These are phyloP conservation scores for Labeo rohita DNA, from an alignment of 2,113 vertebrate genomes.

Conservation along the genomic window DNA sequence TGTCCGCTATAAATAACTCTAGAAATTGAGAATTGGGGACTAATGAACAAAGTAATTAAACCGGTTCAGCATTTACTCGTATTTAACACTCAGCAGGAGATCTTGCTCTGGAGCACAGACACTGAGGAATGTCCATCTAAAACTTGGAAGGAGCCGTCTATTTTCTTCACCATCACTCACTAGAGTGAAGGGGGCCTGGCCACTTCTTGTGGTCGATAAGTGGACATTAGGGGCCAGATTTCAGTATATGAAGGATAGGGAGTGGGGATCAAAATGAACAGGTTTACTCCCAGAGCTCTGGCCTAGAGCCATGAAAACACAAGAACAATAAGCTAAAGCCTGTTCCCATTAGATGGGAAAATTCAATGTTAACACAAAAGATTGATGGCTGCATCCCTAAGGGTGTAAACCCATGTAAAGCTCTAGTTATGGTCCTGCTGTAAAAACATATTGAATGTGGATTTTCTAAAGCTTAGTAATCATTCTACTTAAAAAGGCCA, in stretches of 20 bases:
- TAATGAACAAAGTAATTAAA: constrained; percentile 47
- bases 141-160: constrained; percentile 27
- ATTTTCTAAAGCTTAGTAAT: constrained; percentile 29
- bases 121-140: constrained; percentile 17
- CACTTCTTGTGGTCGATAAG: constrained; percentile 40
- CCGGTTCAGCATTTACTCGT: constrained; percentile 48
- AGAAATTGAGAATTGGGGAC: not conserved
- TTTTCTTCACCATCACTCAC: constrained; percentile 45
- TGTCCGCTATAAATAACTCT: not conserved
- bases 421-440: constrained; percentile 13
- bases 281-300: constrained; percentile 31
- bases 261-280: constrained; percentile 37
- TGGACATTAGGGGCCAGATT: constrained; percentile 32
- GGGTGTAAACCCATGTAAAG: constrained; percentile 10
- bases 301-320: constrained; percentile 32
- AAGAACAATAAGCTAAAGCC: constrained; percentile 40
- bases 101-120: constrained; percentile 10
- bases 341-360: constrained; percentile 25
- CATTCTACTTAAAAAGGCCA: not conserved
- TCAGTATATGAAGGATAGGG: constrained; percentile 25
- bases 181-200: constrained; percentile 4
- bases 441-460: constrained; percentile 13
- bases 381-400: constrained; percentile 16
- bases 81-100: constrained; percentile 30
- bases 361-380: constrained; percentile 40